Evolutionary conservation across 2,888 invertebrate species (phyloP), one percentile per base, ranked within the genome.

Genomic region (Mythimna loreyi): DNA sequence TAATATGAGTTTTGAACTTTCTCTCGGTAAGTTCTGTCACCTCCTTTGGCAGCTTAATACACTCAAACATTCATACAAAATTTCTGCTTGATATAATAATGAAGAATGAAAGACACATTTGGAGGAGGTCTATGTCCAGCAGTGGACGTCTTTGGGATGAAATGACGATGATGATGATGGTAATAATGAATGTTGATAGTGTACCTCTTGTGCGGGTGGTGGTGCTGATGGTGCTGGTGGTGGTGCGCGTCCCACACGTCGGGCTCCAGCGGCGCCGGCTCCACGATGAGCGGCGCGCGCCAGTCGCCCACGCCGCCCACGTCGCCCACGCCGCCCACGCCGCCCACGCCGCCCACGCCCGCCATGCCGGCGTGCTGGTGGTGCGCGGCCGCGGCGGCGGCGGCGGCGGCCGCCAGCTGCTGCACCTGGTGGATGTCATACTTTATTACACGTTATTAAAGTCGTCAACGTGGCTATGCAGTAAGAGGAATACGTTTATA

Each of bases 261-360:
- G 9, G 93, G 92, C 55, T 95, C 96, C 21, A 92, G 89, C 83
- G 94, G 94, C 83, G 93, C 93, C 1, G 94, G 96, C 87, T 97
- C 97, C 81, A 98, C 98, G 86, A 99, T 98, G 96, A 99, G 98
- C 60, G 99, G 99, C 63, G 99, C 99, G 43, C 99, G 99, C 92
- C 99, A 99, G 92, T 94, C 95, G 77, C 83, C 91, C 82, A 93
- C 94, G 76, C 87, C 91, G 9, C 72, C 81, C 68, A 85, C 91
- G 75, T 80, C 91, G 21, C 75, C 89, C 70, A 81, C 90, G 68
- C 98, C 98, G 78, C 93, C 92, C 95, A 97, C 98, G 68, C 98
- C 98, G 78, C 93, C 92, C 95, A 97, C 98, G 93, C 98, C 90
- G 30, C 83, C 88, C 65, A 85, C 88, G 60, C 79, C 84, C 89